Percentiles rank a stretch among this genome's conserved stretches.
These are phyloP conservation scores for Drosophila atroscutellata DNA, from an alignment of 2,888 invertebrate genomes.

Conservation along the genomic window DNA sequence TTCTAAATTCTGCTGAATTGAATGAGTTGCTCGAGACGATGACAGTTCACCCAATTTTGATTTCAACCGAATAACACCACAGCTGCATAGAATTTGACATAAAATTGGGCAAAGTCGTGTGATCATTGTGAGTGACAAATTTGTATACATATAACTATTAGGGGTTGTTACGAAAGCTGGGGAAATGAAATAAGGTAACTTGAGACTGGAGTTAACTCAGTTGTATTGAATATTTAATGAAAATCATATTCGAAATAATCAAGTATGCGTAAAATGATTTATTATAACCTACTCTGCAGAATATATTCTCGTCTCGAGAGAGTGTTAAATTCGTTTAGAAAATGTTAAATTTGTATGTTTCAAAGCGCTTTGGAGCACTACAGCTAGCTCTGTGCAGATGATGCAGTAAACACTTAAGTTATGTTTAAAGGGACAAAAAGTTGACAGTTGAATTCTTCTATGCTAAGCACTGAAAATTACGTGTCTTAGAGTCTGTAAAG, in stretches of 20 bases:
- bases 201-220: not conserved
- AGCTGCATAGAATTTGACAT: slow-evolving; percentile 13
- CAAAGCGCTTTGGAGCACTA: not conserved
- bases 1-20: slow-evolving; percentile 85
- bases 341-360: not conserved
- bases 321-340: not conserved
- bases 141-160: not conserved
- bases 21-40: slow-evolving; percentile 72
- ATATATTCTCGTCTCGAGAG: not conserved
- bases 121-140: slow-evolving; percentile 16
- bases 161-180: not conserved
- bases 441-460: slow-evolving; percentile 1
- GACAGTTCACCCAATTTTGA: slow-evolving; percentile 25
- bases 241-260: not conserved
- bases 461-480: slow-evolving; percentile 4
- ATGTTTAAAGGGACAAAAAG: not conserved
- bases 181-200: not conserved
- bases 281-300: not conserved
- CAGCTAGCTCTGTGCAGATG: not conserved
- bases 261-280: not conserved
- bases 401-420: not conserved
- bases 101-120: slow-evolving; percentile 1
- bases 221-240: not conserved
- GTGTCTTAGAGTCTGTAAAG: slow-evolving; percentile 16
- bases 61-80: slow-evolving; percentile 22